Evolutionary conservation across 1,140 invertebrate species (phyloP).

Genomic region (Apis florea): DNA sequence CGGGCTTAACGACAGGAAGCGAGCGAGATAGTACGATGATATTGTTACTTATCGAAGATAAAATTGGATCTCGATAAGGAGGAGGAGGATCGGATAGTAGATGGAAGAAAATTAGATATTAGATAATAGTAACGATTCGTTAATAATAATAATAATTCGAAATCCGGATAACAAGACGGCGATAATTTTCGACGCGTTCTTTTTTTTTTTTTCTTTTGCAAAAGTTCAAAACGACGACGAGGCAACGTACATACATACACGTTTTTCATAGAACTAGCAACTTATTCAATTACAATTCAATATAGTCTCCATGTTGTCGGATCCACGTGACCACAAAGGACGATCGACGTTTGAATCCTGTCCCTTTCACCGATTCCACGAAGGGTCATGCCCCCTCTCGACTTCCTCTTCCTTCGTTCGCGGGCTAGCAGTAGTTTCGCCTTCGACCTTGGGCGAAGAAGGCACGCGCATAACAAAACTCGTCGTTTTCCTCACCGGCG

Average conservation of each 20-base stretch:
- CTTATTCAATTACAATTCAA: constrained; percentile 71
- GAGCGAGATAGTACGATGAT: constrained; percentile 38
- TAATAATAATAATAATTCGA: not conserved
- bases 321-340: constrained; percentile 52
- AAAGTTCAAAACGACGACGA: too few relatives aligned
- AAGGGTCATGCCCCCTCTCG: constrained; percentile 20
- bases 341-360: constrained; percentile 10
- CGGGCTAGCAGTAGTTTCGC: not conserved
- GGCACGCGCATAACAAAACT: constrained; percentile 48
- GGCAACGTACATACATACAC: not conserved
- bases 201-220: too few relatives aligned
- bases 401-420: constrained; percentile 39
- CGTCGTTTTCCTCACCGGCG: constrained; percentile 16
- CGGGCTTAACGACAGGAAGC: constrained; percentile 55
- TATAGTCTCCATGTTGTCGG: constrained; percentile 71
- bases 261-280: not conserved
- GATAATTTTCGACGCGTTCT: too few relatives aligned
- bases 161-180: not conserved
- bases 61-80: constrained; percentile 28
- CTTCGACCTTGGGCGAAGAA: constrained; percentile 40
- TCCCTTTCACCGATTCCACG: not conserved
- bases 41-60: constrained; percentile 53
- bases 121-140: not conserved
- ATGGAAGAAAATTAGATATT: constrained; percentile 12
- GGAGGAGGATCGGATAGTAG: not conserved